Evolutionary conservation across 1,140 invertebrate genomes (phyloP).

Genomic region (Ceratina calcarata): DNA sequence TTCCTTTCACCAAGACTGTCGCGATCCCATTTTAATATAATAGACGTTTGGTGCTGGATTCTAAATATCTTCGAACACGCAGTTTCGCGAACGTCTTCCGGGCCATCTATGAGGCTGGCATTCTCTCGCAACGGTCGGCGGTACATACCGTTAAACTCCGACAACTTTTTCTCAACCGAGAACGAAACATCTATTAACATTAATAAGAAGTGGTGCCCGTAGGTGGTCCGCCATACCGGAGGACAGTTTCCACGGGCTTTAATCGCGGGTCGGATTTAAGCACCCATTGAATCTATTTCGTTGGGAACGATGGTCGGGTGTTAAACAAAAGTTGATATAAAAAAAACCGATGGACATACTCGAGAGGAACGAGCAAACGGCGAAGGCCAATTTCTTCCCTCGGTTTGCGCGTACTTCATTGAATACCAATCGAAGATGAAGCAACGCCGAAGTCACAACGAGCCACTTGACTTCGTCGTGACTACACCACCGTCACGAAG

Average conservation of each 20-base stretch:
- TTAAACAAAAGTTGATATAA: neutral
- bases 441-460: conserved; percentile 15
- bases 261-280: neutral
- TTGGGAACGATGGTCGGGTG: neutral
- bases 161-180: conserved; percentile 68
- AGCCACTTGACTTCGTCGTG: conserved; percentile 5
- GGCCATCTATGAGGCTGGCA: conserved; percentile 67
- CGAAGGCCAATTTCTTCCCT: neutral
- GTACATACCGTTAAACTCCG: conserved; percentile 69
- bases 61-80: conserved; percentile 33
- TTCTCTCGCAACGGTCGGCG: conserved; percentile 64
- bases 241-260: conserved; percentile 38
- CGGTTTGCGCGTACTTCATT: neutral
- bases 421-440: conserved; percentile 34
- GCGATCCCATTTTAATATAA: too few relatives aligned
- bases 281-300: neutral
- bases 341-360: neutral
- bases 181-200: conserved; percentile 74
- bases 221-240: conserved; percentile 66
- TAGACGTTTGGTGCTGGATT: neutral
- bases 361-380: neutral
- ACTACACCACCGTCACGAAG: conserved; percentile 16
- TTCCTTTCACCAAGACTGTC: too few relatives aligned
- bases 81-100: conserved; percentile 60
- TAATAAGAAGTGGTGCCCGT: conserved; percentile 71